Evolutionary conservation across 2,888 invertebrate species (phyloP).

Genomic region (Digitonthophagus gazella): DNA sequence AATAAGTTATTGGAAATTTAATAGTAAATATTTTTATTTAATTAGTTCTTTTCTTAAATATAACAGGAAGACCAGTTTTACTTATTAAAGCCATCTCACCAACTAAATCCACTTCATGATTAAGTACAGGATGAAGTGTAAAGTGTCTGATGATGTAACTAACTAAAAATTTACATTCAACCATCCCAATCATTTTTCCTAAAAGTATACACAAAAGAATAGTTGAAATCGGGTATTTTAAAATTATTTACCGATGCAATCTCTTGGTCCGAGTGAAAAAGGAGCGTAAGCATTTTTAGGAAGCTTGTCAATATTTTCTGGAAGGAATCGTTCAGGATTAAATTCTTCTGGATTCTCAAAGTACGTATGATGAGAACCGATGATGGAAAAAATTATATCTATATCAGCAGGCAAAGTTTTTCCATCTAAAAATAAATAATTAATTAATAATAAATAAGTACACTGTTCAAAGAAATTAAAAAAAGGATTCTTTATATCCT

Average conservation of each 20-base stretch:
- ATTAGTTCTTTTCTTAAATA: slow-evolving; percentile 4
- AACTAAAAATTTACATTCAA: not conserved
- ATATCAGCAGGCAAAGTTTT: not conserved
- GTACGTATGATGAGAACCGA: not conserved
- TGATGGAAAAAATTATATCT: not conserved
- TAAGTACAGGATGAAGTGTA: not conserved
- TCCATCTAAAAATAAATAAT: not conserved
- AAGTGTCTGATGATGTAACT: not conserved
- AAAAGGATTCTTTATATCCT: too few relatives aligned
- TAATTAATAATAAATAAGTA: too few relatives aligned
- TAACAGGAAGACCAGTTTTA: slow-evolving; percentile 6
- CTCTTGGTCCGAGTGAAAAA: slow-evolving; percentile 13
- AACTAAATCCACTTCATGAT: not conserved
- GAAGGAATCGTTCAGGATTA: slow-evolving; percentile 1
- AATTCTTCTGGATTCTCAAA: not conserved
- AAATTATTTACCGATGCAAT: slow-evolving; percentile 6
- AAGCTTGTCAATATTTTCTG: slow-evolving; percentile 2
- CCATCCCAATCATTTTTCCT: slow-evolving; percentile 1
- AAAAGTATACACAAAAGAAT: not conserved
- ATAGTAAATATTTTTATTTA: too few relatives aligned
- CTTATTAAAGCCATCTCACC: slow-evolving; percentile 8
- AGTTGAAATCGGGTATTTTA: not conserved
- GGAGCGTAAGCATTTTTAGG: not conserved
- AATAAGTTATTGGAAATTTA: too few relatives aligned
- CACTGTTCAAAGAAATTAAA: too few relatives aligned